Base-by-base conservation (phyloP, 2,797 vertebrate genomes). In the Gambelia wislizenii region DNA sequence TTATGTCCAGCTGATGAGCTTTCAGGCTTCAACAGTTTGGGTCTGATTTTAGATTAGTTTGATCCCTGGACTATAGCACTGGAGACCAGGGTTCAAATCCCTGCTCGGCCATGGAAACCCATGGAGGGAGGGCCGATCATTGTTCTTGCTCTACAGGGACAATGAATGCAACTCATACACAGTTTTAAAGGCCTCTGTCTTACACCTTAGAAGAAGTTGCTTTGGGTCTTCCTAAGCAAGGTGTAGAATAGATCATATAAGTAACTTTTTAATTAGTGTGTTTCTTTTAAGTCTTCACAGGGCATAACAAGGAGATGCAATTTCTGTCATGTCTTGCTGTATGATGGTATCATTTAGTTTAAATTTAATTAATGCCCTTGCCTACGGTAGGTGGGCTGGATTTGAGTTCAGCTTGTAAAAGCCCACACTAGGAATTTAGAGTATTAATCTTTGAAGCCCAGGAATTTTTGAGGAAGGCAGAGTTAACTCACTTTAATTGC, bases 391-490 rank as follows among this genome's bases (percentile, higher is more conserved):
- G 61, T 67, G 76, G 25, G 56, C 76, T 88, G 72, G 79, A 39
- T 88, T 74, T 89, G 74, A 78, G 8, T 84, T 89, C 81, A 25
- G 52, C 47, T n/a, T 56, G 81, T 77, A 49, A 70, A 89, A 84
- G 49, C 59, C 36, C 56, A 76, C 59, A 67, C 36, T 42, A 74
- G 27, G 59, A 89, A 61, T 54, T 84, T 69, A 84, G 10, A 67
- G 44, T 84, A 52, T 88, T 52, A 83, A 84, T 54, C 5, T 30
- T 49, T 36, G 56, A 88, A 42, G n/a, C 87, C 69, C 59, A 56
- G 27, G 82, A 77, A 49, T 69, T 84, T 89, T 47, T 89, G 25
- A 77, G 39, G 72, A 78, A 54, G 4, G 52, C 61, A 54, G 18
- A 20, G 47, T 25, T 76, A 84, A 42, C 52, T 22, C 16, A 42